Conservation (phyloP, 2,797 vertebrate species). For the Cetoscarus ocellatus region DNA sequence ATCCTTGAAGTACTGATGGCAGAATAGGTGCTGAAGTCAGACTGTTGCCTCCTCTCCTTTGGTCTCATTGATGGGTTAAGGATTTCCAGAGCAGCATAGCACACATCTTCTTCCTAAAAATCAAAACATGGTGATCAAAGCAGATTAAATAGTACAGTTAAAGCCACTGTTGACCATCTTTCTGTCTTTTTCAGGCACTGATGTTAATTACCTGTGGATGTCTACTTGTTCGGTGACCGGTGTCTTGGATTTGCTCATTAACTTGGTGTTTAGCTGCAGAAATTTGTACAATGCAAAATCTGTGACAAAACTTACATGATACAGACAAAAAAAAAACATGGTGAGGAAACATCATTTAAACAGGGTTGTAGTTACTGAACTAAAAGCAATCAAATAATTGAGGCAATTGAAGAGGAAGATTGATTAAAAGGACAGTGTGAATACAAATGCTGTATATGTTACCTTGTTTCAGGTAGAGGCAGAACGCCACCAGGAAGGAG, state of each 20-base stretch:
- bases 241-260: not conserved
- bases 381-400: not conserved
- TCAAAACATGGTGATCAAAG: not conserved
- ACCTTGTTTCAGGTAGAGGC: not conserved
- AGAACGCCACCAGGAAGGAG: not conserved
- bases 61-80: constrained; percentile 6
- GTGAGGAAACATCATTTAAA: not conserved
- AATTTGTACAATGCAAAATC: not conserved
- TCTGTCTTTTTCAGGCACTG: no score
- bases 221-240: not conserved
- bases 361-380: no score
- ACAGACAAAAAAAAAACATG: not conserved
- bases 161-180: no score
- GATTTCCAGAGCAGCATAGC: constrained; percentile 3
- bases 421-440: no score
- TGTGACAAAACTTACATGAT: not conserved
- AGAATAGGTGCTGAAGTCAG: constrained; percentile 49
- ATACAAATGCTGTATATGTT: not conserved
- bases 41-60: constrained; percentile 20
- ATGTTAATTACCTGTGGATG: not conserved
- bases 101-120: constrained; percentile 2
- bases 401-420: not conserved
- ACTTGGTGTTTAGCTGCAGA: constrained; percentile 4
- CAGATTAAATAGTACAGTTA: no score
- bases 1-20: constrained; percentile 22